Evolutionary conservation across 2,797 vertebrate species (phyloP).

Genomic region (Leptatherina wallacei): DNA sequence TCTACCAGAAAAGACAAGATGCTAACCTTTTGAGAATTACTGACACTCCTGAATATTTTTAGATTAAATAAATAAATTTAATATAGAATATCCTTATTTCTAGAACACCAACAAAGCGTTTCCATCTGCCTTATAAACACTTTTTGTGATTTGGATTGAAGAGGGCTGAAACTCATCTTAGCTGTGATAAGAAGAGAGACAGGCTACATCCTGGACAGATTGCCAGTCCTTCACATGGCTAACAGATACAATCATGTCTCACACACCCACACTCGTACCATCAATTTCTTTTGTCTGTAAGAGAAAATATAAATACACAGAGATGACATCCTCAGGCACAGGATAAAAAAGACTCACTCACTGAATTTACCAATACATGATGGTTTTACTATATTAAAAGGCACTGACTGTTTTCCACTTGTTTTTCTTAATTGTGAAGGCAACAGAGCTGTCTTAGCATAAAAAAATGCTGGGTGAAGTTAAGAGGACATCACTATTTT

Average conservation of each 20-base stretch:
- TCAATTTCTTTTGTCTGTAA: neutral
- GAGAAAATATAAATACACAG: neutral
- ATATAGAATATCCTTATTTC: no score
- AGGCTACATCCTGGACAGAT: neutral
- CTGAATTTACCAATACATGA: neutral
- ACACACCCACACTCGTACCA: neutral
- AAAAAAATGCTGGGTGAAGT: no score
- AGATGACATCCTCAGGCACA: neutral
- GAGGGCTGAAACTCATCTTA: neutral
- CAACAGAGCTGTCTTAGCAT: neutral
- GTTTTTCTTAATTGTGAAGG: neutral
- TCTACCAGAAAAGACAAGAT: neutral
- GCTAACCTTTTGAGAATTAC: neutral
- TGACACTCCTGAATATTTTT: neutral
- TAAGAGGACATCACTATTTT: no score
- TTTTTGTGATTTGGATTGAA: neutral
- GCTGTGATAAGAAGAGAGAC: neutral
- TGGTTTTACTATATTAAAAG: neutral
- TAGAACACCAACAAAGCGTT: neutral
- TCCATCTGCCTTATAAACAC: neutral
- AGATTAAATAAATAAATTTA: neutral
- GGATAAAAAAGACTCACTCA: no score
- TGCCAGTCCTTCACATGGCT: neutral
- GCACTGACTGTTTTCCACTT: neutral
- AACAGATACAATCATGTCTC: neutral